phyloP scores from a whole-genome alignment of 2,888 invertebrate species.

The Seira sanloemensis region DNA sequence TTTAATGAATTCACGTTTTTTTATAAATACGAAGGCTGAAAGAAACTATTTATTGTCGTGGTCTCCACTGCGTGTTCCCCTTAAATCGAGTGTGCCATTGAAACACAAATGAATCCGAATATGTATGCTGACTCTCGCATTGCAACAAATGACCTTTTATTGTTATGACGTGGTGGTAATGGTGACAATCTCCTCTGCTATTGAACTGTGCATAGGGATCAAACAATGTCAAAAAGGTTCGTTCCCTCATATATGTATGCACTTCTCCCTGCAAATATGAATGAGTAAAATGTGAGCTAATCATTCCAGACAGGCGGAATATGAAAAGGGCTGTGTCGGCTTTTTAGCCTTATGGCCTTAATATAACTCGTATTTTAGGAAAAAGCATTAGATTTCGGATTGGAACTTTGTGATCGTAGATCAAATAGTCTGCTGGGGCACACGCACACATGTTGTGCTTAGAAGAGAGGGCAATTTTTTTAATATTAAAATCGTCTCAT shows the following conservation, averaged over 20 bases:
- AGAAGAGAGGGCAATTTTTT: too few species aligned
- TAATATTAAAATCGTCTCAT: too few species aligned
- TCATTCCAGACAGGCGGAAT: conserved; percentile 42
- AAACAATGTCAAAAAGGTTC: conserved; percentile 53
- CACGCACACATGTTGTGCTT: conserved; percentile 32
- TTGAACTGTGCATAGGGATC: too few species aligned
- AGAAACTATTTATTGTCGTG: too few species aligned
- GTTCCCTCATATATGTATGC: conserved; percentile 31
- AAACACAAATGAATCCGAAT: conserved; percentile 5
- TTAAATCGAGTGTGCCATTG: not conserved
- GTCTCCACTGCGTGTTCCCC: conserved; percentile 21
- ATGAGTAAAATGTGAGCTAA: conserved; percentile 56
- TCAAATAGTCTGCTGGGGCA: conserved; percentile 41
- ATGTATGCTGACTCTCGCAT: too few species aligned
- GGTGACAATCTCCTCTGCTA: conserved; percentile 46
- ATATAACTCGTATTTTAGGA: too few species aligned
- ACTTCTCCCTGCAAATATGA: conserved; percentile 33
- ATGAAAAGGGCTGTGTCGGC: conserved; percentile 20
- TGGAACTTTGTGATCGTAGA: conserved; percentile 2
- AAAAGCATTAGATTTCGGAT: conserved; percentile 13
- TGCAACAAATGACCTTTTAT: conserved; percentile 5
- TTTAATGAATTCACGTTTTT: conserved; percentile 49
- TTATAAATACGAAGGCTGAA: too few species aligned
- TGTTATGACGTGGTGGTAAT: conserved; percentile 36
- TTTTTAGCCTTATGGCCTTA: conserved; percentile 26